Evolutionary conservation across 2,797 vertebrate genomes (phyloP).

Genomic region (Odontamblyopus rebecca): DNA sequence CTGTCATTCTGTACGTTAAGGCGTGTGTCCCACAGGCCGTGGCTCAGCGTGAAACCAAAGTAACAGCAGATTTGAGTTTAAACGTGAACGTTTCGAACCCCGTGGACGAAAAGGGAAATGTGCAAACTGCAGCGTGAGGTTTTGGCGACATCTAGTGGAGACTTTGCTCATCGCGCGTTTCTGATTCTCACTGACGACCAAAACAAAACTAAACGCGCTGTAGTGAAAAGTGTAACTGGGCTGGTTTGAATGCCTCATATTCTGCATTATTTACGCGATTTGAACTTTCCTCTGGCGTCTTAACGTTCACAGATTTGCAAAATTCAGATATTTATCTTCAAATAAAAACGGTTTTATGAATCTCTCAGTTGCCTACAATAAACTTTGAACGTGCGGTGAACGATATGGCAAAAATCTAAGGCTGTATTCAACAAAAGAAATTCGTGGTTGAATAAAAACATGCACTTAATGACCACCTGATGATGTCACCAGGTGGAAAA

Average conservation of each 20-base stretch:
- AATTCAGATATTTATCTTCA: no score
- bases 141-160: conserved; percentile 8
- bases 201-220: neutral
- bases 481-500: no score
- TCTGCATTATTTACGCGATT: neutral
- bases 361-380: no score
- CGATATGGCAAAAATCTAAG: no score
- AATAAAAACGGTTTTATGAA: no score
- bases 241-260: neutral
- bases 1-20: neutral
- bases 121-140: neutral
- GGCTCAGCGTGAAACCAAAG: neutral
- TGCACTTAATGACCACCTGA: no score
- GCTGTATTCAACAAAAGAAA: no score
- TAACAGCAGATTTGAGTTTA: neutral
- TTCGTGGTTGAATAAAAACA: no score
- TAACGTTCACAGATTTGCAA: neutral
- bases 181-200: neutral
- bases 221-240: neutral
- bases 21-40: neutral
- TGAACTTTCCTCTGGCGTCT: neutral
- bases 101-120: no score
- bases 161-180: neutral
- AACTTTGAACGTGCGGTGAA: no score
- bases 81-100: neutral